These are phyloP conservation scores for Pempheris klunzingeri DNA, from an alignment of 2,797 vertebrate species.

Conservation along the genomic window DNA sequence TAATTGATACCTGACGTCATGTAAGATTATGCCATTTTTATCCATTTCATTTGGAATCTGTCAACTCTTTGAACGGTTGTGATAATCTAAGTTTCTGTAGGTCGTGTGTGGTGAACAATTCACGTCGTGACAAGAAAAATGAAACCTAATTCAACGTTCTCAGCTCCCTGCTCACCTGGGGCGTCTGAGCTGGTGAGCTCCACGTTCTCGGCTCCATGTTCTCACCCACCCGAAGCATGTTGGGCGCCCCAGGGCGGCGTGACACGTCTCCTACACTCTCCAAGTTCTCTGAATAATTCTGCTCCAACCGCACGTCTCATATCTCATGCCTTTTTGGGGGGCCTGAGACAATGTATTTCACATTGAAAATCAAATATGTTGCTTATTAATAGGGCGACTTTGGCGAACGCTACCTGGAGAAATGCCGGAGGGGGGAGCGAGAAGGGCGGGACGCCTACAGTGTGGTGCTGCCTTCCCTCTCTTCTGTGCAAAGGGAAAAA, in stretches of 20 bases:
- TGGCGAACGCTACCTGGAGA: constrained; percentile 85
- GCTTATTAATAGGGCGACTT: constrained; percentile 87
- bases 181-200: constrained; percentile 67
- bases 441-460: constrained; percentile 66
- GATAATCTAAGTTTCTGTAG: constrained; percentile 23
- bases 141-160: constrained; percentile 67
- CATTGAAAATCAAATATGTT: constrained; percentile 88
- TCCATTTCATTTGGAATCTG: not conserved
- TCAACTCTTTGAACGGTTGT: not conserved
- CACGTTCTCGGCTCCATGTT: constrained; percentile 74
- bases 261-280: constrained; percentile 81
- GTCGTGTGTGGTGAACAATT: constrained; percentile 56
- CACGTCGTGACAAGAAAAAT: constrained; percentile 61
- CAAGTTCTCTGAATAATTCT: constrained; percentile 78
- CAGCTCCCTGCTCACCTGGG: constrained; percentile 66
- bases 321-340: constrained; percentile 53
- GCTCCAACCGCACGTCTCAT: constrained; percentile 70
- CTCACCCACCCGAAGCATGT: constrained; percentile 82
- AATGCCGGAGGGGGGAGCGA: constrained; percentile 73
- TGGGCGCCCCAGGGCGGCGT: constrained; percentile 78
- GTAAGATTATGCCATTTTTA: not conserved
- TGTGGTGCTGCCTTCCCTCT: constrained; percentile 52
- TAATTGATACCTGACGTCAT: not conserved
- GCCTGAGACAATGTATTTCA: constrained; percentile 71
- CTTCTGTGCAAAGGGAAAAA: constrained; percentile 70